Evolutionary conservation across 2,113 vertebrate species (phyloP), one percentile per base, ranked within the genome.

Genomic region (Tricholaema leucomelas): DNA sequence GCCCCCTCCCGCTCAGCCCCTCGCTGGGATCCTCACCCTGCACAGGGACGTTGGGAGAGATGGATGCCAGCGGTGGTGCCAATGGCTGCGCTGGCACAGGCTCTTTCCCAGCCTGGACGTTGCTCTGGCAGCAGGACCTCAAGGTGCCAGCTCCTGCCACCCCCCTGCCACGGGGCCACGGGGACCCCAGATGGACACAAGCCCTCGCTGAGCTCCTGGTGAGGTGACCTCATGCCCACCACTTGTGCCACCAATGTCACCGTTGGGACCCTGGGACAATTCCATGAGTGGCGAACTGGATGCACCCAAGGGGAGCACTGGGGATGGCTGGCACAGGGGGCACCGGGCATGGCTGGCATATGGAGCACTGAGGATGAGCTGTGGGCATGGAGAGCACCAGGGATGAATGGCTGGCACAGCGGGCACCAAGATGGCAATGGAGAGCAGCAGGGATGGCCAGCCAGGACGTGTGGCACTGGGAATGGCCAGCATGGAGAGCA

Each of bases 81-180:
- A 0, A 23, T 5, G 25, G 56, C 78, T 17, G 42, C 2, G 1
- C 15, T 12, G 64, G 18, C 67, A 10, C 13, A 9, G 91, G 27
- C 61, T 50, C 66, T 71, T 93, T 30, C 23, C 63, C 83, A 27
- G 66, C 81, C 77, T 2, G 21, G 55, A 48, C 16, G 0, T 14
- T 2, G 16, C 54, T 13, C 35, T 5, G 27, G 85, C 72, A 20
- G 44, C 60, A 54, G 90, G 91, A 91, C 33, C 28, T 78, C 13
- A 2, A 2, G 0, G 28, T 46, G 55, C 87, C 6, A 5, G 66
- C 56, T 35, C 23, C 44, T 14, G 76, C 31, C 86, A 2, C 25
- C 65, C 36, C 30, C 9, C 17, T 12, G 6, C 36, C 12, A 2
- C 1, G 23, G 46, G 25, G n/a, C 5, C 8, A 9, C 1, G 2